These are phyloP conservation scores for Chlamydotis undulata DNA, from an alignment of 2,113 vertebrate genomes.

Conservation along the genomic window DNA sequence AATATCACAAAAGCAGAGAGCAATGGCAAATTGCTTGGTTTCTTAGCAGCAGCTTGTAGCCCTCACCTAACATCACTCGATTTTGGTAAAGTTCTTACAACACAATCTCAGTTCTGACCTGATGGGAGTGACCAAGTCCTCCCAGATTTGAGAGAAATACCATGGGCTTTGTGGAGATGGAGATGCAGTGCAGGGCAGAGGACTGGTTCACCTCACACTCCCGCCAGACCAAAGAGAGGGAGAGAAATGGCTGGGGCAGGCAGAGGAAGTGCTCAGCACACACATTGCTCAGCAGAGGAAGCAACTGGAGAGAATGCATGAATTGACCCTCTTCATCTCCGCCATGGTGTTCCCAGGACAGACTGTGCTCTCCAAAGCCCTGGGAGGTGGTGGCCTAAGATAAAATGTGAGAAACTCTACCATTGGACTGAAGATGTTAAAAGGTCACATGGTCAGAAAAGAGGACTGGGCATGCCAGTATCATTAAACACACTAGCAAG, in stretches of 20 bases:
- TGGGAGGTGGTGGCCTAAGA: neutral
- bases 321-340: neutral
- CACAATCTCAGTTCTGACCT: accelerated
- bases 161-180: neutral
- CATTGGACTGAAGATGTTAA: neutral
- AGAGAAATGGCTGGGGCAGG: neutral
- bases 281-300: accelerated
- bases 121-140: neutral
- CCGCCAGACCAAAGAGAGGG: neutral
- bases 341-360: neutral
- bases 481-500: neutral
- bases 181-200: neutral
- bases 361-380: neutral
- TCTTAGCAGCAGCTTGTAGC: neutral
- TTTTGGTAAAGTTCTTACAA: neutral
- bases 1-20: neutral
- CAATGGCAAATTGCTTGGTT: neutral
- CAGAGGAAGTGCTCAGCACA: neutral
- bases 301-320: accelerated
- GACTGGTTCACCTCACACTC: neutral
- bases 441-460: neutral
- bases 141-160: neutral
- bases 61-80: accelerated
- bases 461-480: neutral
- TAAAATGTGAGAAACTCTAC: neutral